Evolutionary conservation across 2,113 vertebrate genomes (phyloP), one percentile per base, ranked within the genome.

Genomic region (Apteryx owenii): DNA sequence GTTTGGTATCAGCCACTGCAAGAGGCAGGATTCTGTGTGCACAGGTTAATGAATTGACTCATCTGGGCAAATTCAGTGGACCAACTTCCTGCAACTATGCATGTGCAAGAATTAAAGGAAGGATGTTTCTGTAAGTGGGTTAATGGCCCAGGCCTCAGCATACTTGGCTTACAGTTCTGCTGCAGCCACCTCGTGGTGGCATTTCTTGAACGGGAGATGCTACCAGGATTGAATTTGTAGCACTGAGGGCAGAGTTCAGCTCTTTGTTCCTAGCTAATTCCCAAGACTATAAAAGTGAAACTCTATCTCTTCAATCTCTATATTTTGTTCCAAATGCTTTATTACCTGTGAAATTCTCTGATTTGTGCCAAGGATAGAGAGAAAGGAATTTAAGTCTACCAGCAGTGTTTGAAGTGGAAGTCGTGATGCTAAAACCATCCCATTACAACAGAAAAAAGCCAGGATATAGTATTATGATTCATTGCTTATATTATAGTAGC

Each of bases 201-300:
- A 18, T 11, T 8, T 25, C 61, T 56, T 56, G 25, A 64, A n/a
- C 0, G 1, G 40, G 6, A 0, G 0, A 60, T 31, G 40, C 1
- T 12, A 70, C 13, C 0, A 0, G 40, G 6, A 1, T n/a, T 75
- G 40, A 62, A 78, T 66, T 86, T 14, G 8, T 38, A 73, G 64
- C 54, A 58, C 19, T 56, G 90, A 89, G 64, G 40, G n/a, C 51
- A 72, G 42, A 86, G 10, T 16, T 18, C 9, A 2, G 2, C 11
- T 66, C 40, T 70, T 58, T 75, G 11, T 66, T 71, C 46, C 28
- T 61, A 33, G 61, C 21, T 90, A 53, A 81, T 89, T 86, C 42
- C 58, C 36, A 84, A 44, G 48, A 46, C 40, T 25, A 13, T 16
- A 31, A 46, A 84, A 89, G 20, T 70, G 28, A 88, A 33, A 48